Conservation (phyloP, 2,797 vertebrate species). For the Phyllotis vaccarum region DNA sequence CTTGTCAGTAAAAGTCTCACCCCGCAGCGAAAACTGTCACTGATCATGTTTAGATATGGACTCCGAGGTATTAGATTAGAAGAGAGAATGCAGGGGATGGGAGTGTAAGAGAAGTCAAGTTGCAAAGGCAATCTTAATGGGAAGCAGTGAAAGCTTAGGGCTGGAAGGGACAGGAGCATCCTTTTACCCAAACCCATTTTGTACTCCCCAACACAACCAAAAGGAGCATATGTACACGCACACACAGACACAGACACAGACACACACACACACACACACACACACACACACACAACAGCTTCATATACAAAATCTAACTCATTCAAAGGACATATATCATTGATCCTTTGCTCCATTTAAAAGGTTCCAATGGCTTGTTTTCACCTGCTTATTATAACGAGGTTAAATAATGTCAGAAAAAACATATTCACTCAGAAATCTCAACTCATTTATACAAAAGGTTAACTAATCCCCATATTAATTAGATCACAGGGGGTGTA, state of each 20-base stretch:
- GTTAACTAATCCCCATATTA: not conserved
- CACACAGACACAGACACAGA: not conserved
- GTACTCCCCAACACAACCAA: constrained; percentile 85
- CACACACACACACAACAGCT: not conserved
- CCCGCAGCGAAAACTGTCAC: constrained; percentile 98
- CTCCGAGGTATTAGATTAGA: constrained; percentile 91
- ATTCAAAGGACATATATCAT: constrained; percentile 2
- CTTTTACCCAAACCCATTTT: constrained; percentile 86
- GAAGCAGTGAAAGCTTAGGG: constrained; percentile 82
- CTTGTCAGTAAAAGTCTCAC: constrained; percentile 99
- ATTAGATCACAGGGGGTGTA: not conserved
- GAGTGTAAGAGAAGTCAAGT: constrained; percentile 91
- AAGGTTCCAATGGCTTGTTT: not conserved
- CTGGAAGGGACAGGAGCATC: constrained; percentile 60
- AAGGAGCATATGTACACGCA: not conserved
- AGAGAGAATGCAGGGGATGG: constrained; percentile 90
- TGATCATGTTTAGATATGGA: constrained; percentile 92
- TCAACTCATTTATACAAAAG: not conserved
- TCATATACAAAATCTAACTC: not conserved
- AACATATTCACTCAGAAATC: constrained; percentile 3
- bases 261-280: no score
- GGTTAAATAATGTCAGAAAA: constrained; percentile 50
- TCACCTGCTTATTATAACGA: not conserved
- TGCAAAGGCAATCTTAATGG: constrained; percentile 90
- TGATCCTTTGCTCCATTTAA: not conserved